These are phyloP conservation scores for Hemistola chrysoprasaria DNA, from an alignment of 2,888 invertebrate genomes.

Conservation along the genomic window DNA sequence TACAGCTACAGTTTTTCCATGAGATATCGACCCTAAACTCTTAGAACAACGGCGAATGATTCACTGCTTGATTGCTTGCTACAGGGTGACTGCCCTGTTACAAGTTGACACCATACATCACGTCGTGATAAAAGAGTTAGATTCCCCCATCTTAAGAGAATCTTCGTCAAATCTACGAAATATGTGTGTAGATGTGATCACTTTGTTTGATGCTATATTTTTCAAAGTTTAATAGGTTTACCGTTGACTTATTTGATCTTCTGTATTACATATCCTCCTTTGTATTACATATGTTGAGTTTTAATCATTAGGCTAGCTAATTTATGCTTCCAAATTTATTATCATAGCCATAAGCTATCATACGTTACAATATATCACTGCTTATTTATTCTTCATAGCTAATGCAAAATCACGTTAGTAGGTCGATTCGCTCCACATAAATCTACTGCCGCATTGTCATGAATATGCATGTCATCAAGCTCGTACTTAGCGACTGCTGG, in stretches of 20 bases:
- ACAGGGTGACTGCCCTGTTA: slow-evolving; percentile 16
- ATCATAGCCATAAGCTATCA: no score
- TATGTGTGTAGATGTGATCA: no score
- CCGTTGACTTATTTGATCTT: no score
- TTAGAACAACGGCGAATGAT: slow-evolving; percentile 22
- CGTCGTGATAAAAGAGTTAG: slow-evolving; percentile 12
- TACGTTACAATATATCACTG: no score
- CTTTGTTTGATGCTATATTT: no score
- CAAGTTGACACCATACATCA: slow-evolving; percentile 19
- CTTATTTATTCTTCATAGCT: not conserved
- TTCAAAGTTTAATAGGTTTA: no score
- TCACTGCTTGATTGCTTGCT: slow-evolving; percentile 6
- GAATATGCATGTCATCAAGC: slow-evolving; percentile 54
- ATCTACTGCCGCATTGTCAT: slow-evolving; percentile 41
- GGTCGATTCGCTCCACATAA: slow-evolving; percentile 31
- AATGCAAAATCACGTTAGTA: slow-evolving; percentile 31
- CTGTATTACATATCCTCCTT: no score
- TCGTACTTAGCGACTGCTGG: slow-evolving; percentile 19
- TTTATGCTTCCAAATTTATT: no score
- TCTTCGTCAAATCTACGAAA: no score
- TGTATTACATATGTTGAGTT: no score
- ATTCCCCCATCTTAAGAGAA: no score
- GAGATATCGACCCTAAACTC: slow-evolving; percentile 24
- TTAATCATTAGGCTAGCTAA: no score
- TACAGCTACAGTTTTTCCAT: slow-evolving; percentile 25